Evolutionary conservation across 2,888 invertebrate genomes (phyloP), one percentile per base, ranked within the genome.

Genomic region (Pachymerium ferrugineum): DNA sequence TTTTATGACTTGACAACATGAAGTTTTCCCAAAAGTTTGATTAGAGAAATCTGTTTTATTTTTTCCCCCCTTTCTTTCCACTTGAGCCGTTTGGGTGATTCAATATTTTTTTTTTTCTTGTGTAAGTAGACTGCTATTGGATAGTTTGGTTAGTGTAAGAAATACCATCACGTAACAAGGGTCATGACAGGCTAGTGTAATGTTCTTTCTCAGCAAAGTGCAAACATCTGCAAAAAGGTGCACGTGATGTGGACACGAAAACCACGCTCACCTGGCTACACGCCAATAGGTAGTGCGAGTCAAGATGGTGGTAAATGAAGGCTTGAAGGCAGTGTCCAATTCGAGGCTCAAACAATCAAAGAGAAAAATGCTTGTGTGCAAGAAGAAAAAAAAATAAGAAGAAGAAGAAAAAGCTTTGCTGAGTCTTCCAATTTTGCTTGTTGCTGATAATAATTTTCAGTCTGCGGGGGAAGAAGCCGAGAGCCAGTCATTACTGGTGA

Each of bases 191-290:
- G 25, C 28, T n/a, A 25, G 25, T 62, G 12, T 62, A 28, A 28
- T 62, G 62, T 62, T 62, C n/a, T 28, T 62, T 62, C 28, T 28
- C 25, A 62, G 62, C 62, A 62, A 62, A 62, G 28, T 62, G 62
- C 62, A 62, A 62, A 62, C 62, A 62, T 62, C 62, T 62, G 62
- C 62, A 62, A 62, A 62, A 62, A 62, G 62, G 62, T 62, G 62
- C 62, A 62, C 62, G 62, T 62, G 62, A 62, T 62, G 62, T 62
- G 62, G 62, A 62, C 28, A 25, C 25, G 25, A 28, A 62, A 62
- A 62, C 62, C 62, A 62, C 62, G 25, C n/a, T 28, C 25, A 62
- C 28, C 62, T 62, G 62, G 62, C 62, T 25, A 28, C 25, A 28
- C 22, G 62, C 62, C 62, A 62, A 28, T 62, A 28, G 28, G 54